phyloP scores from a whole-genome alignment of 2,797 vertebrate genomes.

The Hybognathus amarus region DNA sequence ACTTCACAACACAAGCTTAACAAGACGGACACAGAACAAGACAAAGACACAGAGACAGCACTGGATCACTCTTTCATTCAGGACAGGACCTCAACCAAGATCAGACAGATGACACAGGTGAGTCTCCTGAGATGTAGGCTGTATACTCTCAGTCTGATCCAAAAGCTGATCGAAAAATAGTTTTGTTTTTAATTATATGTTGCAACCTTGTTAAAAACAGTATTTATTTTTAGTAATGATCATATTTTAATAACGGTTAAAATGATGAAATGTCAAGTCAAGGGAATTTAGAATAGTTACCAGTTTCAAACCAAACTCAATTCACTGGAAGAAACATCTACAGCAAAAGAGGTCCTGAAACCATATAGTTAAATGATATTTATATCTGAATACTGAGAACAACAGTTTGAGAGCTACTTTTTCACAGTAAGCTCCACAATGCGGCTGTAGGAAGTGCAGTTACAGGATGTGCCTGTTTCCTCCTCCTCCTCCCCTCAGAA shows the following conservation, averaged over 20 bases:
- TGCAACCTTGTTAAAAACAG: neutral
- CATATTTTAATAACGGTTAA: too few species aligned
- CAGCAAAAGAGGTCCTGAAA: neutral
- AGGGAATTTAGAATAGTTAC: neutral
- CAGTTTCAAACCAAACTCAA: neutral
- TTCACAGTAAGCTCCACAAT: conserved; percentile 63
- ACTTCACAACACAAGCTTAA: neutral
- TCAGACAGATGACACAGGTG: conserved; percentile 67
- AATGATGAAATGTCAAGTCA: neutral
- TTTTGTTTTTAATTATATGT: neutral
- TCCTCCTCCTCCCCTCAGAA: conserved; percentile 75
- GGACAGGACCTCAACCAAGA: conserved; percentile 23
- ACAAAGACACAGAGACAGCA: conserved; percentile 28
- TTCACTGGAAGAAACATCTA: neutral
- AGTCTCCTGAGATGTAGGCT: conserved; percentile 52
- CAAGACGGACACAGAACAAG: too few species aligned
- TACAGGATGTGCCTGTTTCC: conserved; percentile 83
- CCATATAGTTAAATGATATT: neutral
- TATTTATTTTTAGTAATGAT: neutral
- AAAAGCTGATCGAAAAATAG: neutral
- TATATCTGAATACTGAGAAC: neutral
- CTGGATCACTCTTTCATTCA: conserved; percentile 11
- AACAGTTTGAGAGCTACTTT: neutral
- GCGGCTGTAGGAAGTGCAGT: conserved; percentile 74
- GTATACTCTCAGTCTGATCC: neutral